A percentile compares a stretch with the other conserved stretches of the same genome.
These are phyloP conservation scores for Lasioglossum calceatum DNA, from an alignment of 2,888 invertebrate genomes.

Conservation along the genomic window DNA sequence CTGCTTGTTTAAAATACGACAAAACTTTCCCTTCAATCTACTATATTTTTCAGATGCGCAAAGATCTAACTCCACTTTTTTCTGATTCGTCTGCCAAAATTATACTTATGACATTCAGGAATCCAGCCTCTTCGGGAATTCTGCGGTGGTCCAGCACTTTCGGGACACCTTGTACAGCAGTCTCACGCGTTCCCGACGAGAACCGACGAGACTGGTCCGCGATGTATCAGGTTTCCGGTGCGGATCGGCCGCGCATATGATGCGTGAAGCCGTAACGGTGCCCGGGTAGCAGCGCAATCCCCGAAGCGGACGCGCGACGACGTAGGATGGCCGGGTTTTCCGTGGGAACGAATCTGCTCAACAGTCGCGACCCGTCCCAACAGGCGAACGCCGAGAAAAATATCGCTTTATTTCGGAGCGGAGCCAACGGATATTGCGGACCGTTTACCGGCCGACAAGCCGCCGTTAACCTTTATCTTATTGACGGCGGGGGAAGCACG, in stretches of 20 bases:
- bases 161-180: background rate
- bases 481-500: conserved; percentile 8
- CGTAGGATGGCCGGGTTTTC: conserved; percentile 7
- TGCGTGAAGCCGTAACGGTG: conserved; percentile 69
- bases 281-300: background rate
- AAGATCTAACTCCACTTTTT: too few relatives aligned
- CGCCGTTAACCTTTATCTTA: conserved; percentile 57
- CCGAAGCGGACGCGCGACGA: conserved; percentile 22
- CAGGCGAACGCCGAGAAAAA: conserved; percentile 36
- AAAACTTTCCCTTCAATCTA: too few relatives aligned
- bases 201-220: conserved; percentile 2
- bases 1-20: too few relatives aligned
- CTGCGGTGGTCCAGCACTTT: background rate
- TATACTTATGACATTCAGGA: too few relatives aligned
- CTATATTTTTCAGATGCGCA: too few relatives aligned
- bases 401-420: conserved; percentile 61
- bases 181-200: background rate
- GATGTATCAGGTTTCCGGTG: conserved; percentile 66
- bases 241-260: conserved; percentile 58
- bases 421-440: conserved; percentile 62
- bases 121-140: background rate
- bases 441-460: conserved; percentile 53
- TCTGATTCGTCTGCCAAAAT: too few relatives aligned
- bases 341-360: conserved; percentile 53
- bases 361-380: conserved; percentile 16